Percentiles rank a stretch among this genome's conserved stretches.
Evolutionary conservation across 1,140 invertebrate species (phyloP).

Genomic region (Neuroterus valhalla): DNA sequence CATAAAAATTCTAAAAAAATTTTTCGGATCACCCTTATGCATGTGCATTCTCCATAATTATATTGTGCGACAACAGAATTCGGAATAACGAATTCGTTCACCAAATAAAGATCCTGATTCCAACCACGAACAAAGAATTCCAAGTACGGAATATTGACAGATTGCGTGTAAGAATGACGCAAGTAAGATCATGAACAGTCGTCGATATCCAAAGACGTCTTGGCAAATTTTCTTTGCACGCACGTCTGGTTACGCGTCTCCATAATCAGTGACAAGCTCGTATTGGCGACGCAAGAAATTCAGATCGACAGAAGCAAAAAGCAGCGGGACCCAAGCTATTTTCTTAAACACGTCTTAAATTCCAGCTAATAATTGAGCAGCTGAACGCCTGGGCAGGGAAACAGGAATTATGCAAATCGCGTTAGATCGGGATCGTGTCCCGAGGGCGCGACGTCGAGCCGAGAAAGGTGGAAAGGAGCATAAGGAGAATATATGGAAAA

Average conservation of each 20-base stretch:
- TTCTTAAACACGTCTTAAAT: constrained; percentile 74
- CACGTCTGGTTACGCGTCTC: not conserved
- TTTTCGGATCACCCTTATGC: too few relatives aligned
- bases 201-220: not conserved
- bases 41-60: too few relatives aligned
- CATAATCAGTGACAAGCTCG: not conserved
- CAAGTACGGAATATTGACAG: too few relatives aligned
- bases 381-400: constrained; percentile 70
- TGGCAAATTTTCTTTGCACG: constrained; percentile 6
- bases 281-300: constrained; percentile 41
- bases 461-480: constrained; percentile 43
- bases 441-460: constrained; percentile 64
- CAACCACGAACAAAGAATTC: too few relatives aligned
- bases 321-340: constrained; percentile 66
- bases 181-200: not conserved
- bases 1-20: too few relatives aligned
- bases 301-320: constrained; percentile 64
- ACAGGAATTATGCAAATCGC: constrained; percentile 73
- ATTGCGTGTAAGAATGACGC: not conserved
- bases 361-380: constrained; percentile 73
- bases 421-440: constrained; percentile 71
- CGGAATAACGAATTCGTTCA: too few relatives aligned
- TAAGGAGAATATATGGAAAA: constrained; percentile 46
- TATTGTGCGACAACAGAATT: too few relatives aligned
- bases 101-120: too few relatives aligned